Percentiles rank a stretch among this genome's conserved stretches.
phyloP scores from a whole-genome alignment of 2,797 vertebrate species.

The Sebastes nivosus region DNA sequence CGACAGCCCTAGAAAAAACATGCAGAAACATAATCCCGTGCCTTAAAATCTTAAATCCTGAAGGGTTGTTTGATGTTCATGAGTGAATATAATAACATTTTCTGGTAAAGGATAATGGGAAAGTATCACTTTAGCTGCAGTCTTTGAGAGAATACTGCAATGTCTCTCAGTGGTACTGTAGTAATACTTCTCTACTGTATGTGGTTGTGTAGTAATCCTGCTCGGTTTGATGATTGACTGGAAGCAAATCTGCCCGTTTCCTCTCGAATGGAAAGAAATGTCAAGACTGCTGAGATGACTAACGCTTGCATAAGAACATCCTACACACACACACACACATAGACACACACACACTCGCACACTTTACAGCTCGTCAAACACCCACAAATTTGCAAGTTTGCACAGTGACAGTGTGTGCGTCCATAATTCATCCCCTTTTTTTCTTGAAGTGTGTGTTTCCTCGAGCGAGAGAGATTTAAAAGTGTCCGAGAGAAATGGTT shows the following conservation, averaged over 20 bases:
- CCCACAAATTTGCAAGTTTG: constrained; percentile 42
- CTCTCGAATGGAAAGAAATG: constrained; percentile 30
- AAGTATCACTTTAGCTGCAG: not conserved
- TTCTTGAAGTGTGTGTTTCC: not conserved
- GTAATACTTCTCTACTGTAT: not conserved
- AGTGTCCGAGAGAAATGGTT: not conserved
- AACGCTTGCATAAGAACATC: constrained; percentile 66
- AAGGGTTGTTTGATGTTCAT: no score
- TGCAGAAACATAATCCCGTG: not conserved
- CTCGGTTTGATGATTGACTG: constrained; percentile 27
- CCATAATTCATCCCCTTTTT: constrained; percentile 27
- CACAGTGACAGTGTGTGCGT: constrained; percentile 27
- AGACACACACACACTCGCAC: constrained; percentile 32
- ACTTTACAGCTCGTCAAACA: constrained; percentile 48
- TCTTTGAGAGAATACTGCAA: not conserved
- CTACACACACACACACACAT: constrained; percentile 50
- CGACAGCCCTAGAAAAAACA: not conserved
- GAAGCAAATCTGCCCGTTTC: constrained; percentile 32
- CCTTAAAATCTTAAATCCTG: not conserved
- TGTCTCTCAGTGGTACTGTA: not conserved
- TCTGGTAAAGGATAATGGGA: not conserved
- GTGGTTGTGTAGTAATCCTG: not conserved
- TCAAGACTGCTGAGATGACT: constrained; percentile 59
- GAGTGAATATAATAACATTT: not conserved
- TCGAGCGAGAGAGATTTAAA: not conserved